Conservation (phyloP, 2,888 invertebrate genomes). For the Brachyopa scutellaris region DNA sequence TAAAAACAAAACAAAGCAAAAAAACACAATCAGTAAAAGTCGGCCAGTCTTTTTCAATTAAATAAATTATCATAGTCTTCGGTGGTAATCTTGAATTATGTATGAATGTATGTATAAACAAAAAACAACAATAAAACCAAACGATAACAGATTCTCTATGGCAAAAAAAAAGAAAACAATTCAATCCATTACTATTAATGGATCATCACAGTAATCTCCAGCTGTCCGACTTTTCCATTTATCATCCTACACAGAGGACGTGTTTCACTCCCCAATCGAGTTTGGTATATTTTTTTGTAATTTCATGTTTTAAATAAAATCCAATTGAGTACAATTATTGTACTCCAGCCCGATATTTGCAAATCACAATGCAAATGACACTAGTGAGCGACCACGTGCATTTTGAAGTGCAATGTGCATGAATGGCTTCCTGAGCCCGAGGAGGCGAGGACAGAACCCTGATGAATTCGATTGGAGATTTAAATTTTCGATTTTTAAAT, state of each 20-base stretch:
- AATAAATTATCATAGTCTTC: conserved; percentile 11
- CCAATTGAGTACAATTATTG: conserved; percentile 8
- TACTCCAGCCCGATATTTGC: background rate
- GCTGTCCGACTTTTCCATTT: conserved; percentile 6
- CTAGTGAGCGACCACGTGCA: background rate
- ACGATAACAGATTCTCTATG: background rate
- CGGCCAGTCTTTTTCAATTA: too few relatives aligned
- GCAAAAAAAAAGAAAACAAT: conserved; percentile 3
- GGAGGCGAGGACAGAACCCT: too few relatives aligned
- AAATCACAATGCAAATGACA: background rate
- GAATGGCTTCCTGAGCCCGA: too few relatives aligned
- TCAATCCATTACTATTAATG: conserved; percentile 35
- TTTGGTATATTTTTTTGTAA: background rate
- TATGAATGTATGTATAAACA: too few relatives aligned
- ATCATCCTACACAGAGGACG: background rate
- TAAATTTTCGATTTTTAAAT: too few relatives aligned
- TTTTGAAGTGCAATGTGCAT: too few relatives aligned
- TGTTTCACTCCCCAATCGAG: background rate
- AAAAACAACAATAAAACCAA: background rate
- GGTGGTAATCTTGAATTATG: background rate
- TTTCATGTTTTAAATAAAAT: background rate
- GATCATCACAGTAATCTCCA: conserved; percentile 28
- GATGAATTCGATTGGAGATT: too few relatives aligned
- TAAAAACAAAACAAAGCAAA: background rate
- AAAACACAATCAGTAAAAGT: too few relatives aligned